Percentiles rank a stretch among this genome's conserved stretches.
Conservation (phyloP, 2,888 invertebrate genomes). For the Dolichomitus sp. region DNA sequence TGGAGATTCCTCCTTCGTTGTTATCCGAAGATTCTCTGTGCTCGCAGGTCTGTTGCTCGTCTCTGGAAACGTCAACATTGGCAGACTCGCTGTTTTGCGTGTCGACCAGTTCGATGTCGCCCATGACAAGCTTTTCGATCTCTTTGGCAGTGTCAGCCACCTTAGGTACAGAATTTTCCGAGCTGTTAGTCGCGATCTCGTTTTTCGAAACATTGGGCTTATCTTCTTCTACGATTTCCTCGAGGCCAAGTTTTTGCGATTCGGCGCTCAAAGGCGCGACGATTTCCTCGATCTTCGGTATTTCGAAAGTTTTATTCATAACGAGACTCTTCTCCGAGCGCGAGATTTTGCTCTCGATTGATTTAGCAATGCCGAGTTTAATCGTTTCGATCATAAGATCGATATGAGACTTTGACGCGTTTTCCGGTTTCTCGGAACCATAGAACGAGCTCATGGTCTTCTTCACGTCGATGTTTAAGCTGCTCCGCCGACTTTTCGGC, state of each 20-base stretch:
- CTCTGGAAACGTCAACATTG: constrained; percentile 56
- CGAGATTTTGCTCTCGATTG: constrained; percentile 82
- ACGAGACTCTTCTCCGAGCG: constrained; percentile 78
- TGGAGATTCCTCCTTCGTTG: constrained; percentile 30
- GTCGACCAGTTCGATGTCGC: constrained; percentile 80
- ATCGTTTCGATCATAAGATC: constrained; percentile 84
- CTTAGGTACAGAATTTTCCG: constrained; percentile 81
- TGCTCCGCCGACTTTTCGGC: constrained; percentile 80
- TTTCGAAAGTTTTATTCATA: constrained; percentile 80
- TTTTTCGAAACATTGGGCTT: constrained; percentile 75
- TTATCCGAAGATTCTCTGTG: constrained; percentile 16
- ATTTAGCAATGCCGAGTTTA: constrained; percentile 82
- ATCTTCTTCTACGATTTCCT: constrained; percentile 72
- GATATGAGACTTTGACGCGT: constrained; percentile 79
- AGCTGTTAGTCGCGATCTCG: constrained; percentile 61
- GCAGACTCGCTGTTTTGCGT: constrained; percentile 75
- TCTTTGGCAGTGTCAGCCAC: constrained; percentile 86
- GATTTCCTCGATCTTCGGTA: constrained; percentile 82
- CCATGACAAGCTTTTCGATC: constrained; percentile 86
- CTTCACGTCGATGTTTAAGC: constrained; percentile 82
- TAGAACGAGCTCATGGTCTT: constrained; percentile 80
- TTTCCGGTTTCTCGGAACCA: constrained; percentile 77
- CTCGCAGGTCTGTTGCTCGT: constrained; percentile 51
- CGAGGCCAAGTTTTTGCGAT: constrained; percentile 79
- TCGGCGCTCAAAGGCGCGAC: constrained; percentile 82